Base-by-base conservation (phyloP, 2,888 invertebrate genomes). In the Papilio gigon region DNA sequence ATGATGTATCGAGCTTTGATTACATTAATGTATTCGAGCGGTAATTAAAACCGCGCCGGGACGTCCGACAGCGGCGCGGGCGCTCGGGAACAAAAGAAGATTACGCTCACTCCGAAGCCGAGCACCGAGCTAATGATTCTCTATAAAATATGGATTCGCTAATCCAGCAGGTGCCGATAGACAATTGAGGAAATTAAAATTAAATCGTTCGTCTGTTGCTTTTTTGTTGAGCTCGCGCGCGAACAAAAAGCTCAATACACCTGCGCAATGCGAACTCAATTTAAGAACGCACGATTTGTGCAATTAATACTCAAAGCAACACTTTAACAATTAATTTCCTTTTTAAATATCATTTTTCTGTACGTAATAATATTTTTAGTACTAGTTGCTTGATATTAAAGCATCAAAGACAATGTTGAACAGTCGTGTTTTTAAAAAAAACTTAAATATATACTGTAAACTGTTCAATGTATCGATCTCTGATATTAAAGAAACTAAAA, bases 1-100 rank as follows among this genome's bases (percentile, higher is more conserved):
- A 87, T 90, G 92, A 91, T 91, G 90, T 88, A 90, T 90, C 85
- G 90, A 88, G 83, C 87, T 91, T 91, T 92, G 90, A 92, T 92
- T 91, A 90, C 88, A 90, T 90, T 92, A 92, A 89, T 89, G 86
- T 86, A 82, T 84, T 84, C 83, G 82, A 79, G 80, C 78, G 81
- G 84, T 91, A 91, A 92, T 92, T 91, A 91, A 91, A 87, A 89
- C 84, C 85, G 81, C 88, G 85, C 85, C 86, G 86, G 84, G 86
- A 82, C 83, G 84, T 84, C 88, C 85, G 76, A 68, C 70, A 70
- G 68, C 61, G 63, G 69, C 22, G 70, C 68, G 20, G 0, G 8
- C 58, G 69, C 27, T 17, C 72, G 74, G 72, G 80, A 80, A 83
- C 84, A 82, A 82, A 82, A 76, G 78, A n/a, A 61, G 65, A 65